Base-by-base conservation (phyloP, 1,140 invertebrate genomes). In the Cecropterus lyciades region DNA sequence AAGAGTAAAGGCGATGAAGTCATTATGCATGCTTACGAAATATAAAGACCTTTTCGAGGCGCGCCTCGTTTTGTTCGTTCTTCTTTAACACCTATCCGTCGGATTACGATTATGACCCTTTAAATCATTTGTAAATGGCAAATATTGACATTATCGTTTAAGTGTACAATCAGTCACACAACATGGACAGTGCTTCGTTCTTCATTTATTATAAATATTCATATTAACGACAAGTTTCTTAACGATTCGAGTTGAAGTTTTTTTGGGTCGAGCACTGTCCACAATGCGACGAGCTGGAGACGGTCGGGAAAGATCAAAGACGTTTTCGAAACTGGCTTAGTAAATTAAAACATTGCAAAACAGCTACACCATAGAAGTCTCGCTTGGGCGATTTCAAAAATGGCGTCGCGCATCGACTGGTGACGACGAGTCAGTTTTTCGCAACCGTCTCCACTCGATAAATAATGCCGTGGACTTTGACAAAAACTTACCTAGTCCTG, bases 401-500 rank as follows among this genome's bases (percentile, higher is more conserved):
- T 91, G 87, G 89, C 86, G 84, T 80, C 85, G 82, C 70, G 70
- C 73, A 74, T 83, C 75, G 81, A 70, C 75, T 80, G 80, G 80
- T 89, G 87, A 87, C 79, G 85, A 79, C 81, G 80, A 83, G 83
- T 87, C 73, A 87, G 80, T 91, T 91, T 91, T 91, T 91, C 89
- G 87, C 89, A 79, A 87, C 85, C 80, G 87, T 91, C 89, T 89
- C 89, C 89, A 81, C 87, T 82, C 85, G 84, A 89, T 91, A 91
- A 90, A 91, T 90, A 91, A 91, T 90, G 86, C 82, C 84, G 87
- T 74, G 80, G 80, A 85, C 85, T 89, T 89, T 91, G 89, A 88
- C 85, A 91, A 91, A 91, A 91, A 91, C 89, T 91, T 69, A 91
- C 89, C 89, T 91, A 90, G 85, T 89, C 87, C 73, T 87, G 87